Base-by-base conservation (phyloP, 2,888 invertebrate genomes). In the Athalia cordata region DNA sequence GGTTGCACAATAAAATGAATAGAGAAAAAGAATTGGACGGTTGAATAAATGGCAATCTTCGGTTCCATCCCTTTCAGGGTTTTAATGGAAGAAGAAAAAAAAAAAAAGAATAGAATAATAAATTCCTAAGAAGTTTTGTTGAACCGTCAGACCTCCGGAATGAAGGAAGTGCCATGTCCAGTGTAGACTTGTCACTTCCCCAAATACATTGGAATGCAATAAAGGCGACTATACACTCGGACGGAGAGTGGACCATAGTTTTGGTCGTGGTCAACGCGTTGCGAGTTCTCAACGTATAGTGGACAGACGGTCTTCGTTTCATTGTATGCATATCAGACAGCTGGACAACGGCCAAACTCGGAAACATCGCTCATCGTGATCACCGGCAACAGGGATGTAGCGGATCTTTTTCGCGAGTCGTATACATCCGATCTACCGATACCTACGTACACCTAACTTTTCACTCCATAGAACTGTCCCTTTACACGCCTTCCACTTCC, bases 321-420 rank as follows among this genome's bases (percentile, higher is more conserved):
- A 88, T 88, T 88, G 88, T 88, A 88, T 88, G 88, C 83, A 88
- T 87, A 88, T 87, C 81, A 82, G 84, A 87, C 88, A 88, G 86
- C 86, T 87, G 88, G 87, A 82, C 84, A 83, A 84, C 85, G 84
- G 78, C 83, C 81, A 82, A 82, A 79, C 80, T 78, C 80, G 81
- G 80, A 81, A 82, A 82, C 81, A 82, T 80, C 82, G 78, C 82
- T 82, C 83, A 81, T 83, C 82, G 78, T 68, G 80, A 79, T 72
- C 59, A 79, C 65, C 29, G 77, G 62, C 66, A 76, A 81, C 78
- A n/a, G 52, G 72, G 47, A 62, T 15, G 8, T 7, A 55, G 9
- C 55, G 55, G 55, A 55, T 55, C 55, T 4, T 9, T n/a, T n/a
- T 5, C 7, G 55, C 55, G 29, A 29, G 29, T 29, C 29, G 29